phyloP scores from a whole-genome alignment of 2,888 invertebrate genomes.

The Sinotaia quadrata region DNA sequence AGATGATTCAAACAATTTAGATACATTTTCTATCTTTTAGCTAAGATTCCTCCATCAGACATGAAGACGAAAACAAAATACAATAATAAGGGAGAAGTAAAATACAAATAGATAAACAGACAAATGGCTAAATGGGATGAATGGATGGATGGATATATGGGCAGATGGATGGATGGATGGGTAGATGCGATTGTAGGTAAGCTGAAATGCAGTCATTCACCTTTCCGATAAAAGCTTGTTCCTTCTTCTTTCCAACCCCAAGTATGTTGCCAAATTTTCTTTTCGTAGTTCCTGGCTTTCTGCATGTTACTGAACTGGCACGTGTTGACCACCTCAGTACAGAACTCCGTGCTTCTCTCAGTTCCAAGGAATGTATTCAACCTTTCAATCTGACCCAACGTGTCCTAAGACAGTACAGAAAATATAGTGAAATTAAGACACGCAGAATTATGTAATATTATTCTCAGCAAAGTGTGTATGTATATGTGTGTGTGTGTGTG shows the following conservation, averaged over 20 bases:
- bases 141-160: neutral
- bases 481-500: neutral
- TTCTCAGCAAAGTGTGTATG: neutral
- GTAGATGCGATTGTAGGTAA: neutral
- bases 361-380: slow-evolving; percentile 17
- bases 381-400: neutral
- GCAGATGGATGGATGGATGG: neutral
- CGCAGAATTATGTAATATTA: no score
- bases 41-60: no score
- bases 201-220: neutral
- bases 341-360: slow-evolving; percentile 6
- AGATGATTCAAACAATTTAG: neutral
- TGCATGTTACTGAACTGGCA: slow-evolving; percentile 18
- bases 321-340: neutral
- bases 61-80: no score
- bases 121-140: no score
- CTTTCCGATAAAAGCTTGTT: slow-evolving; percentile 10
- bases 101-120: no score
- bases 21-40: no score
- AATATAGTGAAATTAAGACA: neutral
- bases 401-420: neutral
- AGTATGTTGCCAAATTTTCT: neutral
- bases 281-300: neutral
- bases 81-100: no score
- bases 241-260: neutral